These are phyloP conservation scores for Acleris holmiana DNA, from an alignment of 2,888 invertebrate genomes.

Conservation along the genomic window DNA sequence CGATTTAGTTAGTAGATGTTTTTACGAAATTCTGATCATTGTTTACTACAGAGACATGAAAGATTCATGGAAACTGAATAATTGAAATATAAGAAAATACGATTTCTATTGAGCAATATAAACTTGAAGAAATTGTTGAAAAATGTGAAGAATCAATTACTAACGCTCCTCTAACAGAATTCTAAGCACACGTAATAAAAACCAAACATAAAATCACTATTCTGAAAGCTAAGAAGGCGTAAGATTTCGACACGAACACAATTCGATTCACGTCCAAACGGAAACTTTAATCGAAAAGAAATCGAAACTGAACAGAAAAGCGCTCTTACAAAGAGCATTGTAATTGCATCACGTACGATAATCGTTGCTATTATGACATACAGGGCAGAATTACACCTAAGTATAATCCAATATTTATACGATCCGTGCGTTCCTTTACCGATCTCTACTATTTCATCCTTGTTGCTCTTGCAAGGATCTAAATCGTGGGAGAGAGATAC, in stretches of 20 bases:
- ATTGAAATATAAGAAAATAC: slow-evolving; percentile 1
- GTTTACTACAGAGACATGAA: not conserved
- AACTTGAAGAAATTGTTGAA: not conserved
- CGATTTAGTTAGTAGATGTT: slow-evolving; percentile 12
- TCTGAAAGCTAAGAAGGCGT: slow-evolving; percentile 67
- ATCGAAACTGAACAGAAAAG: slow-evolving; percentile 69
- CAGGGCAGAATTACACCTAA: slow-evolving; percentile 79
- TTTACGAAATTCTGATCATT: slow-evolving; percentile 3
- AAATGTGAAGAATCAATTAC: slow-evolving; percentile 20
- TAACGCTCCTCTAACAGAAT: slow-evolving; percentile 1
- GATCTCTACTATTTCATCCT: slow-evolving; percentile 46
- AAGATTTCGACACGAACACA: slow-evolving; percentile 61
- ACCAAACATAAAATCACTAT: slow-evolving; percentile 39
- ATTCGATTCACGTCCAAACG: slow-evolving; percentile 66
- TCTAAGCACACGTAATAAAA: slow-evolving; percentile 11
- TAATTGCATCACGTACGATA: slow-evolving; percentile 83
- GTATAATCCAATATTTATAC: slow-evolving; percentile 83
- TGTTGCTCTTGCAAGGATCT: slow-evolving; percentile 39
- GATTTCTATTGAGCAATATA: not conserved
- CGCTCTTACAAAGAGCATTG: slow-evolving; percentile 69
- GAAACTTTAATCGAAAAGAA: slow-evolving; percentile 75
- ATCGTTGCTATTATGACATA: slow-evolving; percentile 82
- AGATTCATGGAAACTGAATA: slow-evolving; percentile 7
- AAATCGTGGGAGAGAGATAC: slow-evolving; percentile 48
- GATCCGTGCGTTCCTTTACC: slow-evolving; percentile 65